Conservation (phyloP, 2,113 vertebrate species). For the Larimichthys polyactis region DNA sequence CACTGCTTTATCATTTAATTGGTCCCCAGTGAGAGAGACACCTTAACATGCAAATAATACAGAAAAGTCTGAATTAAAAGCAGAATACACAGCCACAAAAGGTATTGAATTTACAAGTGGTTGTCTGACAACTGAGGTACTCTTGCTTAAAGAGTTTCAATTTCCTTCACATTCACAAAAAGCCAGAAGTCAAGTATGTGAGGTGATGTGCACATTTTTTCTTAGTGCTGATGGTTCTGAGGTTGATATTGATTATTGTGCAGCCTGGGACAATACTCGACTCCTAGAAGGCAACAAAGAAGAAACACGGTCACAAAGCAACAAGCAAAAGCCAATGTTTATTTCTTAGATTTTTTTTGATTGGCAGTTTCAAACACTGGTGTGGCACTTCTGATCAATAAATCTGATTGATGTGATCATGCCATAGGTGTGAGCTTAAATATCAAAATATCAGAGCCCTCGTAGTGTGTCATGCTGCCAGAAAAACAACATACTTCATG, state of each 20-base stretch:
- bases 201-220: conserved; percentile 9
- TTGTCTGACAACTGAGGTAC: conserved; percentile 50
- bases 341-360: neutral
- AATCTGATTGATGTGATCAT: neutral
- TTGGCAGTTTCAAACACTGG: neutral
- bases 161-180: conserved; percentile 35
- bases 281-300: neutral
- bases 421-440: neutral
- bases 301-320: neutral
- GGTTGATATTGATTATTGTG: conserved; percentile 23
- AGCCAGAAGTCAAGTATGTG: conserved; percentile 23
- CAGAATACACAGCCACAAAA: conserved; percentile 49
- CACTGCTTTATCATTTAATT: conserved; percentile 83
- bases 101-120: conserved; percentile 68
- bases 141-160: conserved; percentile 48
- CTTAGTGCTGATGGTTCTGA: conserved; percentile 18
- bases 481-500: neutral
- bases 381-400: neutral
- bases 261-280: conserved; percentile 2
- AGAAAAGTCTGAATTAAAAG: conserved; percentile 68
- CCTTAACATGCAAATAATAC: conserved; percentile 80
- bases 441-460: neutral
- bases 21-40: conserved; percentile 77
- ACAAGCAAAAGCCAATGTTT: neutral
- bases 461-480: too few species aligned